phyloP scores from a whole-genome alignment of 2,113 vertebrate species.

The Chaenogobius annularis region DNA sequence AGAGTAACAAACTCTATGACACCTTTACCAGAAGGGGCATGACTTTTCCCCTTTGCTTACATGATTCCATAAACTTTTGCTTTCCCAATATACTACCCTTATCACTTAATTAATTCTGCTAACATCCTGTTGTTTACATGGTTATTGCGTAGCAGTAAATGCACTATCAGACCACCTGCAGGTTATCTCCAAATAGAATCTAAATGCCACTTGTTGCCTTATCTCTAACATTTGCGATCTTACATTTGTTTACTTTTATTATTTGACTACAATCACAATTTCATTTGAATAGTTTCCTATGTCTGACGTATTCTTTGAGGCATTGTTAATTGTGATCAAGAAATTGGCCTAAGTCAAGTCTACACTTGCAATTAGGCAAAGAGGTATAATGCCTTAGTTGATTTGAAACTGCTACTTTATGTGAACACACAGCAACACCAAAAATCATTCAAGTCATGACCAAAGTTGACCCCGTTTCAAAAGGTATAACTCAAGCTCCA shows the following conservation, averaged over 20 bases:
- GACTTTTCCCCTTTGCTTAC: neutral
- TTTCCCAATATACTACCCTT: neutral
- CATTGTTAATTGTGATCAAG: neutral
- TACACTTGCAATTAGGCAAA: too few species aligned
- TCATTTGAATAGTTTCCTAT: neutral
- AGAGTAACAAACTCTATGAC: neutral
- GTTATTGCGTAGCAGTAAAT: neutral
- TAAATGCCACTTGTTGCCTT: constrained; percentile 53
- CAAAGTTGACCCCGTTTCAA: constrained; percentile 10
- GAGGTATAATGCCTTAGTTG: too few species aligned
- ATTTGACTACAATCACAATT: neutral
- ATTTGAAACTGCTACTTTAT: too few species aligned
- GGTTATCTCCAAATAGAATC: constrained; percentile 59
- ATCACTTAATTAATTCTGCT: neutral
- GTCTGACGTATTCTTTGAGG: neutral
- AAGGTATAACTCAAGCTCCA: neutral
- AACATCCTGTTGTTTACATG: neutral
- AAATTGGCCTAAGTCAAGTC: too few species aligned
- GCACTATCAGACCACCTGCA: neutral
- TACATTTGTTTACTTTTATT: neutral
- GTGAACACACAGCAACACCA: too few species aligned
- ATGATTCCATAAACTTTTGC: neutral
- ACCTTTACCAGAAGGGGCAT: neutral
- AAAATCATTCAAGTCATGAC: neutral
- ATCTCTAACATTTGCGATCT: neutral